These are phyloP conservation scores for Apostichopus leukothele DNA, from an alignment of 53 echinoderm and acorn worm species.

Conservation along the genomic window DNA sequence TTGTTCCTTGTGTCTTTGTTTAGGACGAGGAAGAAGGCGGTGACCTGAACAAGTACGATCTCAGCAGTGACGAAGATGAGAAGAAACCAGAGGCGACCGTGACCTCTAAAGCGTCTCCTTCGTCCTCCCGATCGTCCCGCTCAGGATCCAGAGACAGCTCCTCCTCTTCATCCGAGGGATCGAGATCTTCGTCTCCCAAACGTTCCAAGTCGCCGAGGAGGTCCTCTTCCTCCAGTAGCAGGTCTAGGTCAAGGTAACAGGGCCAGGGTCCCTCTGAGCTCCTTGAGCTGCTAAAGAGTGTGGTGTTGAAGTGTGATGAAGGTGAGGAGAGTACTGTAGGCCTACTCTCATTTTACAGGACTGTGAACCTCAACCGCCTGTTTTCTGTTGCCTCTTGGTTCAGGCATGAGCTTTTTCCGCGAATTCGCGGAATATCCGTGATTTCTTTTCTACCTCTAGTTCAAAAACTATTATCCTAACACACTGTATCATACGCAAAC, in stretches of 20 bases:
- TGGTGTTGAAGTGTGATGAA: slow-evolving; percentile 19
- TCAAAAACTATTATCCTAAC: no score
- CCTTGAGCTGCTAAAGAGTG: not conserved
- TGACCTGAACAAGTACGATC: slow-evolving; percentile 68
- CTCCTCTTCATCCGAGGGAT: slow-evolving; percentile 39
- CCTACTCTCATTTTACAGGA: no score
- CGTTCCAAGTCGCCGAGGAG: slow-evolving; percentile 61
- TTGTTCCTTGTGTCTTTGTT: not conserved
- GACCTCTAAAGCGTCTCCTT: not conserved
- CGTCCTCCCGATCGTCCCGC: not conserved
- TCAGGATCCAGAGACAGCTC: not conserved
- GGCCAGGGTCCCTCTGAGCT: slow-evolving; percentile 6
- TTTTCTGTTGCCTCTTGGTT: no score
- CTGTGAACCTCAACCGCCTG: no score
- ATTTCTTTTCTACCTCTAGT: no score
- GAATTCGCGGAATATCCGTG: no score
- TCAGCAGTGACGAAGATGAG: slow-evolving; percentile 53
- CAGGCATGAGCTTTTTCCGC: no score
- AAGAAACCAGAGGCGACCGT: slow-evolving; percentile 32
- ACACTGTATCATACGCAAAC: no score
- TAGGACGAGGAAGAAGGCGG: slow-evolving; percentile 65
- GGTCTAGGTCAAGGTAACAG: slow-evolving; percentile 94
- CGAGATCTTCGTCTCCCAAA: slow-evolving; percentile 50
- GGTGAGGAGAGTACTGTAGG: not conserved
- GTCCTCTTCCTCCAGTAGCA: slow-evolving; percentile 59